Evolutionary conservation across 2,113 vertebrate genomes (phyloP).

Genomic region (Neogale vison): DNA sequence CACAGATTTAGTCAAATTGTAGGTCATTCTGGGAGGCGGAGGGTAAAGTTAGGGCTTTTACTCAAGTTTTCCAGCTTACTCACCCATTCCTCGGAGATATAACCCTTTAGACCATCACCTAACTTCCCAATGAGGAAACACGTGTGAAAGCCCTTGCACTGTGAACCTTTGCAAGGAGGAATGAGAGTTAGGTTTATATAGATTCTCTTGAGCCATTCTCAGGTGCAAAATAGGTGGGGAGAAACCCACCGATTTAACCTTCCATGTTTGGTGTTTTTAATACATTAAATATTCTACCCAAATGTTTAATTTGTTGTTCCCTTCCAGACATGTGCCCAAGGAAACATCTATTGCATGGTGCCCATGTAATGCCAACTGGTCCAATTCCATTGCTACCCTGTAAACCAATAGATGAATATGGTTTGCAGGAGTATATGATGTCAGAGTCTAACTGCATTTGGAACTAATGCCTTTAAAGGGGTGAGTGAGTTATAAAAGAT

Average conservation of each 20-base stretch:
- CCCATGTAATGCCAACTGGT: neutral
- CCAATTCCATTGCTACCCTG: conserved; percentile 34
- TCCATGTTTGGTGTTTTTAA: conserved; percentile 32
- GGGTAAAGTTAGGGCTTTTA: neutral
- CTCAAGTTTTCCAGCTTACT: neutral
- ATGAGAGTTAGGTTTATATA: neutral
- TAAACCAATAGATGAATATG: conserved; percentile 32
- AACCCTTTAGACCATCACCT: neutral
- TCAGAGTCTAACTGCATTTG: neutral
- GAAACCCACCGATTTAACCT: neutral
- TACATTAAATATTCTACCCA: conserved; percentile 40
- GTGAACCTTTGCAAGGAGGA: neutral
- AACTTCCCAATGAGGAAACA: neutral
- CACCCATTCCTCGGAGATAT: neutral
- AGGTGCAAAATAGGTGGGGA: neutral
- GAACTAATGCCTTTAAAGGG: neutral
- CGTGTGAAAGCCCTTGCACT: neutral
- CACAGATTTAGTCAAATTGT: neutral
- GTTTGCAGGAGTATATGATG: neutral
- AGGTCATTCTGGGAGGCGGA: neutral
- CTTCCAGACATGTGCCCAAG: conserved; percentile 4
- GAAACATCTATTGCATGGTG: conserved; percentile 34
- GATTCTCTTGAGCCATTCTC: neutral
- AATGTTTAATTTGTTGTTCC: conserved; percentile 37
- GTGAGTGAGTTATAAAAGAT: neutral